phyloP scores from a whole-genome alignment of 1,140 invertebrate species.

The Temnothorax longispinosus region DNA sequence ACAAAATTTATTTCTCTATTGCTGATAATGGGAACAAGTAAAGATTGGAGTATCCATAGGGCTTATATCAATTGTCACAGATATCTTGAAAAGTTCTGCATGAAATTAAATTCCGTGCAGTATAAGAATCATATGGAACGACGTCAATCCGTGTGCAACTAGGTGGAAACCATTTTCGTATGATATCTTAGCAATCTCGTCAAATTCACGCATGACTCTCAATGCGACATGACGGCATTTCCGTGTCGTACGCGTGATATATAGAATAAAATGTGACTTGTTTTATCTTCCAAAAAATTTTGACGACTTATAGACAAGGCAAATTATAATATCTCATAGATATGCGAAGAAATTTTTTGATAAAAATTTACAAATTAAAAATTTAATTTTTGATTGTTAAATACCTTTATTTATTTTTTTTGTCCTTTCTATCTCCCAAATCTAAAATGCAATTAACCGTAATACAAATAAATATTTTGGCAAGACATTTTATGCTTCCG shows the following conservation, averaged over 20 bases:
- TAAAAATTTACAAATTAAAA: neutral
- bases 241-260: neutral
- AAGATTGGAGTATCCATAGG: neutral
- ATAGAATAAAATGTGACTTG: neutral
- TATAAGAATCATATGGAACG: neutral
- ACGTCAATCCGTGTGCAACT: neutral
- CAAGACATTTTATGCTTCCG: neutral
- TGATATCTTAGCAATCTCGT: neutral
- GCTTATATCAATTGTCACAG: neutral
- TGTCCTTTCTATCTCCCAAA: neutral
- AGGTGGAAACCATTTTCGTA: neutral
- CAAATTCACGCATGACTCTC: constrained; percentile 4
- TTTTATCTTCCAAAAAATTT: neutral
- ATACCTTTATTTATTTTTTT: neutral
- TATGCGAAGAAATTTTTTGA: neutral
- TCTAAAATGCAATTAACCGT: neutral
- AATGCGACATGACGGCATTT: neutral
- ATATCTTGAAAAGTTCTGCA: neutral
- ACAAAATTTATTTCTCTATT: neutral
- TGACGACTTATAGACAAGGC: neutral
- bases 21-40: neutral
- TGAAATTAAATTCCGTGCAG: neutral
- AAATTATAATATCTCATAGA: neutral
- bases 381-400: neutral
- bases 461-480: neutral